These are phyloP conservation scores for Xiphorhynchus elegans DNA, from an alignment of 2,113 vertebrate genomes.

Conservation along the genomic window DNA sequence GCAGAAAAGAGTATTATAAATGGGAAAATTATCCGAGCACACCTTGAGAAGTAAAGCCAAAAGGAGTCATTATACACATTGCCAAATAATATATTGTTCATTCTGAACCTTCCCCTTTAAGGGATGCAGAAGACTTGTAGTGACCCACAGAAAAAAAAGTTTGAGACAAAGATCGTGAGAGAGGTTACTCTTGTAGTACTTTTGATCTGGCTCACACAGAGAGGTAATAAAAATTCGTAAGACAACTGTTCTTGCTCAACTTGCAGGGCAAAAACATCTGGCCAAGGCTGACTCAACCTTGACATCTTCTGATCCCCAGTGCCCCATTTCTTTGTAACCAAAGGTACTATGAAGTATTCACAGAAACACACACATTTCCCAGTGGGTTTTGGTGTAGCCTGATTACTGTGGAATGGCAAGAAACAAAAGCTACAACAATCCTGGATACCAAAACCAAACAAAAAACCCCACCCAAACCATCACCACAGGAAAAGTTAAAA, in stretches of 20 bases:
- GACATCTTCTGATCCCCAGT: background rate
- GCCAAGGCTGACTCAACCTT: conserved; percentile 29
- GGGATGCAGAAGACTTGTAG: background rate
- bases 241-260: conserved; percentile 15
- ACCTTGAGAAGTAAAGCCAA: background rate
- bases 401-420: background rate
- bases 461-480: background rate
- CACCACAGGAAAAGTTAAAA: background rate
- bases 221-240: conserved; percentile 45
- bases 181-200: conserved; percentile 19
- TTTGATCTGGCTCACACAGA: conserved; percentile 16
- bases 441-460: background rate
- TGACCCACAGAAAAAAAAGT: background rate
- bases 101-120: background rate
- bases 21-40: background rate
- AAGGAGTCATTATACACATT: background rate
- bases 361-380: background rate
- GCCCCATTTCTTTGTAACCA: background rate
- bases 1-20: background rate
- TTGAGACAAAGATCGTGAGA: conserved; percentile 29
- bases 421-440: background rate
- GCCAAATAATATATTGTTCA: background rate
- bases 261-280: background rate
- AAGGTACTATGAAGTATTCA: background rate
- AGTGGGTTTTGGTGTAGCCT: background rate